These are phyloP conservation scores for Neomorphus geoffroyi DNA, from an alignment of 2,797 vertebrate genomes.

Conservation along the genomic window DNA sequence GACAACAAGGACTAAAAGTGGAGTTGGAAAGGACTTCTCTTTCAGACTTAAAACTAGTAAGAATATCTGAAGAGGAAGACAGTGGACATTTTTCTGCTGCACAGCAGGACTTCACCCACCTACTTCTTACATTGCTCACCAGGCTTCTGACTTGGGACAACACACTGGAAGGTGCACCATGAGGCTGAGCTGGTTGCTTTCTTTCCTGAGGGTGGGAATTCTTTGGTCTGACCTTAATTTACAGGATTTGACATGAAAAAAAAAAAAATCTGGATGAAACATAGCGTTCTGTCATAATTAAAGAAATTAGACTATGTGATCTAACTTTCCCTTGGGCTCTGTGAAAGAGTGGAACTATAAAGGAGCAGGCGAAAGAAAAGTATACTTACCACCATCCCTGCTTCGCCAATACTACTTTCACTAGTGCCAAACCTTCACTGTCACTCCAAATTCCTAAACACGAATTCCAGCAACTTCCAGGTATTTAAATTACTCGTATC, in stretches of 20 bases:
- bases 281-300: too few species aligned
- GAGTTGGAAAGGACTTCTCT: background rate
- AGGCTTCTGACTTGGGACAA: background rate
- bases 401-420: background rate
- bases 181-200: background rate
- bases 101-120: rapidly evolving
- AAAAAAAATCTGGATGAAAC: background rate
- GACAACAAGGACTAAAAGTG: background rate
- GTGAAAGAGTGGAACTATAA: background rate
- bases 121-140: too few species aligned
- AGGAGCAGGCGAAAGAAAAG: background rate
- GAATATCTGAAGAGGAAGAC: background rate
- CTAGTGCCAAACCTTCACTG: background rate
- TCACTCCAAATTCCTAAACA: background rate
- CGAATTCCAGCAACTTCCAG: background rate
- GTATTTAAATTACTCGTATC: background rate
- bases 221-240: background rate
- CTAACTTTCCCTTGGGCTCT: background rate
- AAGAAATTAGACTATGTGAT: background rate
- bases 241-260: background rate
- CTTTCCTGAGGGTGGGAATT: background rate
- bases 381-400: rapidly evolving
- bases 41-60: background rate
- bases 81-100: background rate
- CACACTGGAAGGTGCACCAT: background rate